phyloP scores from a whole-genome alignment of 1,140 invertebrate species.

The Nilaparvata lugens region DNA sequence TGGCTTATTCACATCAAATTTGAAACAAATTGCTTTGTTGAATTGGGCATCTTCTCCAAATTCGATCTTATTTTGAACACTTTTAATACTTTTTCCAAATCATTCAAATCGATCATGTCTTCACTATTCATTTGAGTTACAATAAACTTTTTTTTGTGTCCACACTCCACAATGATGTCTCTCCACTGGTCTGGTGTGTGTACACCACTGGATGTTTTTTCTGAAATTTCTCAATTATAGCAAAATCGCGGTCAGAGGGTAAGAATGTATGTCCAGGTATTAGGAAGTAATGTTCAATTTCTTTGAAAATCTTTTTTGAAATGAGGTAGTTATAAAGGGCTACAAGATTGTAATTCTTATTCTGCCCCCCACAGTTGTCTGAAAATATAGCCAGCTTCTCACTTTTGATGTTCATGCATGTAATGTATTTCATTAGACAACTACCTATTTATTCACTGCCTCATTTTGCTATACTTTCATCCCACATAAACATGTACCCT shows the following conservation, averaged over 20 bases:
- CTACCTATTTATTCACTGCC: no score
- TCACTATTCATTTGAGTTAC: slow-evolving; percentile 1
- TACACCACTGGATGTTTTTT: neutral
- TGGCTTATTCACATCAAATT: no score
- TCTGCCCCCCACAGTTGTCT: no score
- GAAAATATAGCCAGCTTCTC: slow-evolving; percentile 8
- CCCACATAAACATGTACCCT: no score
- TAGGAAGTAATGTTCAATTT: neutral
- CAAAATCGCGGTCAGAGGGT: slow-evolving; percentile 1
- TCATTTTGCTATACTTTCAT: no score
- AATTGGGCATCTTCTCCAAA: no score
- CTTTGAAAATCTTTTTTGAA: neutral
- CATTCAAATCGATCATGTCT: slow-evolving; percentile 1
- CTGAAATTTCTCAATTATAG: slow-evolving; percentile 6
- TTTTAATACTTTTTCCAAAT: no score
- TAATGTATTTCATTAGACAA: no score
- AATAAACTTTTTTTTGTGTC: slow-evolving; percentile 2
- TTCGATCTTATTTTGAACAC: no score
- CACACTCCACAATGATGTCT: neutral
- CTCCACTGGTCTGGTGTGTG: slow-evolving; percentile 6
- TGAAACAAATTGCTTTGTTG: no score
- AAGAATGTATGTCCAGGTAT: slow-evolving; percentile 7
- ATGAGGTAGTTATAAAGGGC: slow-evolving; percentile 1
- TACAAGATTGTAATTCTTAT: no score
- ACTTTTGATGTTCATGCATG: slow-evolving; percentile 4